Percentiles rank a stretch among this genome's conserved stretches.
These are phyloP conservation scores for Cantharis nigra DNA, from an alignment of 2,888 invertebrate species.

Conservation along the genomic window DNA sequence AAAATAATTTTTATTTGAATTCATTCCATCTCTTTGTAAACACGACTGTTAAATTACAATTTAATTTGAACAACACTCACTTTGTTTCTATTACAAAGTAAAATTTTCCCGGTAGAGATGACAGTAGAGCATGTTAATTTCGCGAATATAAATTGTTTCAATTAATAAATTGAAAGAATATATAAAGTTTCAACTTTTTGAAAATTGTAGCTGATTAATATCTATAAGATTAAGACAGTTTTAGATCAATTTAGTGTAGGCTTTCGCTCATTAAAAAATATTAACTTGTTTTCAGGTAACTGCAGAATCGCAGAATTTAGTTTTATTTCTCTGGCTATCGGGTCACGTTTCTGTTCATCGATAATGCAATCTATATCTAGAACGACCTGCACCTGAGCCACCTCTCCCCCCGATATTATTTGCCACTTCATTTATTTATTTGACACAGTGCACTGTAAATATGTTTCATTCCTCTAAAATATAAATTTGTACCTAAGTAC, in stretches of 20 bases:
- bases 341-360: slow-evolving; percentile 42
- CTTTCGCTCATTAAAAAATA: background rate
- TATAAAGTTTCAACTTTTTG: background rate
- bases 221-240: background rate
- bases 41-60: background rate
- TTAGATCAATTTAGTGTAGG: background rate
- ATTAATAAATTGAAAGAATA: background rate
- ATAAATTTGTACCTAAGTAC: slow-evolving; percentile 33
- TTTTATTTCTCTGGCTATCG: slow-evolving; percentile 22
- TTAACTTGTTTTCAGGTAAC: slow-evolving; percentile 7
- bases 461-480: slow-evolving; percentile 41
- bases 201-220: background rate
- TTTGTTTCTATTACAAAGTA: background rate
- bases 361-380: slow-evolving; percentile 47
- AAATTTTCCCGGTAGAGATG: background rate
- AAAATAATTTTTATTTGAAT: background rate
- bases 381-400: slow-evolving; percentile 39
- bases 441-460: slow-evolving; percentile 42
- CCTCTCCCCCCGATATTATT: slow-evolving; percentile 36
- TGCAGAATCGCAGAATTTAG: slow-evolving; percentile 8
- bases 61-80: background rate
- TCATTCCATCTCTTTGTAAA: background rate
- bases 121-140: background rate
- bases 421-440: slow-evolving; percentile 41
- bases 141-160: background rate